phyloP scores from a whole-genome alignment of 2,797 vertebrate genomes.

The Thripadectes ignobilis region DNA sequence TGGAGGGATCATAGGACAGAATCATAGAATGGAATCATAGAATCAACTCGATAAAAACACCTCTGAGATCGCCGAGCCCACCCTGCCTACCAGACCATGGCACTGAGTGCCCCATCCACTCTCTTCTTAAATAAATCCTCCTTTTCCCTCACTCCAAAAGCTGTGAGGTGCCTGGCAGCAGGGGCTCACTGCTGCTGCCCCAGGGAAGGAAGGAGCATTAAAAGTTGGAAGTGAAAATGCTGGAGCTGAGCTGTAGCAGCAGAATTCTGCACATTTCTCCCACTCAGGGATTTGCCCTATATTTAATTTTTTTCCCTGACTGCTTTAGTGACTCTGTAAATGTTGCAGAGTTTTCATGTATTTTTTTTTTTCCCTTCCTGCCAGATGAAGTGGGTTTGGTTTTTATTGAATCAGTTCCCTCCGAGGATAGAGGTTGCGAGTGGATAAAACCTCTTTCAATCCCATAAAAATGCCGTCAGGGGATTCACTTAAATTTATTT shows the following conservation, averaged over 20 bases:
- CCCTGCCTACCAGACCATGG: too few species aligned
- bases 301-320: constrained; percentile 68
- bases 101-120: too few species aligned
- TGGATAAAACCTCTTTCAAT: constrained; percentile 74
- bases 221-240: constrained; percentile 42
- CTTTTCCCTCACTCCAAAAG: fast-evolving
- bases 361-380: constrained; percentile 5
- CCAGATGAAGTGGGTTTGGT: constrained; percentile 70
- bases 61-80: too few species aligned
- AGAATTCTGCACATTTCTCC: constrained; percentile 37
- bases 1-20: not conserved
- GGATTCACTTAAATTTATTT: constrained; percentile 76
- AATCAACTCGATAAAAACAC: too few species aligned
- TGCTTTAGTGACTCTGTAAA: constrained; percentile 70
- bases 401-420: constrained; percentile 74
- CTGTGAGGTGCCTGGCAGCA: not conserved
- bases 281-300: constrained; percentile 56
- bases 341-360: not conserved
- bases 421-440: constrained; percentile 63
- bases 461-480: constrained; percentile 65
- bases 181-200: not conserved
- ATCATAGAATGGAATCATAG: too few species aligned
- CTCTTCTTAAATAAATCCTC: not conserved
- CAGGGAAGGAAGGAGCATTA: not conserved
- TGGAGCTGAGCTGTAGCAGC: constrained; percentile 54